phyloP scores from a whole-genome alignment of 1,140 invertebrate genomes.

The Cydia pomonella region DNA sequence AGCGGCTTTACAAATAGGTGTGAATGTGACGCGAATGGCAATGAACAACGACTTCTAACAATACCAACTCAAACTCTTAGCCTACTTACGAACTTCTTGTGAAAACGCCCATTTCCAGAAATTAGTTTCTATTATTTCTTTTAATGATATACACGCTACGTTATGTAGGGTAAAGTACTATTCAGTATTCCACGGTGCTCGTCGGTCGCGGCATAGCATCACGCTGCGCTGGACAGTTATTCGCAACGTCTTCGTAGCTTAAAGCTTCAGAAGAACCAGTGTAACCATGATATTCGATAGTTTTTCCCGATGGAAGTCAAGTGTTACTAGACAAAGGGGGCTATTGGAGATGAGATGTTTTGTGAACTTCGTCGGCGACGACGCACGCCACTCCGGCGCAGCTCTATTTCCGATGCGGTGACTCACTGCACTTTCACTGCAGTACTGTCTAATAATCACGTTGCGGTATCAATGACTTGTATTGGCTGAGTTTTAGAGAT shows the following conservation, averaged over 20 bases:
- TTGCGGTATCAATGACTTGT: neutral
- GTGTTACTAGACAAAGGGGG: neutral
- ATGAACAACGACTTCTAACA: neutral
- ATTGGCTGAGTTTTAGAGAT: too few species aligned
- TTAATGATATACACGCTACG: neutral
- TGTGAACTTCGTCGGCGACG: neutral
- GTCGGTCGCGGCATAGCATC: constrained; percentile 6
- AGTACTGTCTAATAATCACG: constrained; percentile 3
- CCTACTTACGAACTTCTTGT: neutral
- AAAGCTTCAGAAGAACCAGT: neutral
- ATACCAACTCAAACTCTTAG: neutral
- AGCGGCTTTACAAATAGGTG: neutral
- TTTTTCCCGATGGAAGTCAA: neutral
- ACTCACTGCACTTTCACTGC: constrained; percentile 18
- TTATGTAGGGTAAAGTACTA: constrained; percentile 10
- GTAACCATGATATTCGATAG: neutral
- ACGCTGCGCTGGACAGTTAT: neutral
- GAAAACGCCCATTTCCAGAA: constrained; percentile 4
- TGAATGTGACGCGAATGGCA: neutral
- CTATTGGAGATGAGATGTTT: neutral
- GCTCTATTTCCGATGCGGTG: constrained; percentile 12
- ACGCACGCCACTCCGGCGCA: constrained; percentile 1
- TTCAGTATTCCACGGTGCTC: neutral
- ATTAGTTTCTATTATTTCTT: neutral
- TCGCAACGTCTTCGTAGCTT: neutral